Evolutionary conservation across 2,888 invertebrate genomes (phyloP).

Genomic region (Germaria angustata): DNA sequence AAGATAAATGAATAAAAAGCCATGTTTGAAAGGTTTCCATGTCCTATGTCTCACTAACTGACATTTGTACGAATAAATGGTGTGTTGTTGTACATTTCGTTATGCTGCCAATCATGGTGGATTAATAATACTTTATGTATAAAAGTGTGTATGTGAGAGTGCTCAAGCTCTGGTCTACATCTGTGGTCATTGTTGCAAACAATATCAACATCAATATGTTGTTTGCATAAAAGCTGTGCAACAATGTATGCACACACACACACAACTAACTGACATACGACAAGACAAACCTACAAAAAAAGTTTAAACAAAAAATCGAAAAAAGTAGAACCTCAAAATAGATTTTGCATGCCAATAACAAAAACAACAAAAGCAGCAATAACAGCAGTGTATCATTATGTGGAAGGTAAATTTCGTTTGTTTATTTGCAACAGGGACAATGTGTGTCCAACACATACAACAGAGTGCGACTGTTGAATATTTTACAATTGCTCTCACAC

Average conservation of each 20-base stretch:
- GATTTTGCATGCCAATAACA: slow-evolving; percentile 60
- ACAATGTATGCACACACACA: slow-evolving; percentile 43
- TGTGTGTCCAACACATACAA: not conserved
- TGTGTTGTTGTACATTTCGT: slow-evolving; percentile 74
- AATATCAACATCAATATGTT: slow-evolving; percentile 67
- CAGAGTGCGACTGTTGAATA: slow-evolving; percentile 38
- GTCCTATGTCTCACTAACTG: slow-evolving; percentile 47
- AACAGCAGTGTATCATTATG: slow-evolving; percentile 9
- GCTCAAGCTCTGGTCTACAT: slow-evolving; percentile 57
- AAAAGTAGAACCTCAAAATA: slow-evolving; percentile 57
- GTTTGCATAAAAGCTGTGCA: slow-evolving; percentile 66
- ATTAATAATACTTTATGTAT: slow-evolving; percentile 71
- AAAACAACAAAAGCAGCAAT: not conserved
- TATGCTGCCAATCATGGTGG: slow-evolving; percentile 77
- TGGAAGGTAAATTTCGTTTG: slow-evolving; percentile 51
- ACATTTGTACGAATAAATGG: slow-evolving; percentile 56
- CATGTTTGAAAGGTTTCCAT: slow-evolving; percentile 64
- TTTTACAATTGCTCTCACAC: slow-evolving; percentile 66
- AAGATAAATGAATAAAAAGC: slow-evolving; percentile 68
- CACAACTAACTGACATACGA: slow-evolving; percentile 9
- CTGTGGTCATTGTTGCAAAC: slow-evolving; percentile 67
- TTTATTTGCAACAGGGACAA: slow-evolving; percentile 48
- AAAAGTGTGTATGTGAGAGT: not conserved
- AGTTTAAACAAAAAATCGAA: not conserved
- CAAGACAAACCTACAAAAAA: not conserved